These are phyloP conservation scores for Tiliqua scincoides DNA, from an alignment of 2,113 vertebrate species.

Conservation along the genomic window DNA sequence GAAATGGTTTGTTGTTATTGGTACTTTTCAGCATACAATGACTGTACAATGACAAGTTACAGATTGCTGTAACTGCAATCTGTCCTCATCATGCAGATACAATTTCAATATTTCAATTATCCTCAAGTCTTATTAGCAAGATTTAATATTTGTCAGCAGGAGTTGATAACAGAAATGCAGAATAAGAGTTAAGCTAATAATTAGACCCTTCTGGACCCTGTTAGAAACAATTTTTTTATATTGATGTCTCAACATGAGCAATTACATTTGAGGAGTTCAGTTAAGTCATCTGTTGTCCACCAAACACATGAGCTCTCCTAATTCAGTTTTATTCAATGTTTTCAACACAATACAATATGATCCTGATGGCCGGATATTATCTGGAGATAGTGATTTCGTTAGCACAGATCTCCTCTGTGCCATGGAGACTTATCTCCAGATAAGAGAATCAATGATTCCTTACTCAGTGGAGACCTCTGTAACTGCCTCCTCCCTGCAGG, in stretches of 20 bases:
- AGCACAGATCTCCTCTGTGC: too few relatives aligned
- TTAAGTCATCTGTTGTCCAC: slow-evolving; percentile 6
- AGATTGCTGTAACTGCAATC: background rate
- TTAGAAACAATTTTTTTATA: slow-evolving; percentile 21
- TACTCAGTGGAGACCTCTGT: too few relatives aligned
- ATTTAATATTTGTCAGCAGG: slow-evolving; percentile 24
- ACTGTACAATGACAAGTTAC: too few relatives aligned
- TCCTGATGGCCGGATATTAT: background rate
- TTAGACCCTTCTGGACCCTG: slow-evolving; percentile 20
- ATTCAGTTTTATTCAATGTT: slow-evolving; percentile 1
- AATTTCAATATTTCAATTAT: slow-evolving; percentile 1
- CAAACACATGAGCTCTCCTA: background rate
- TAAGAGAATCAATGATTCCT: too few relatives aligned
- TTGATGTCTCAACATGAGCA: slow-evolving; percentile 25
- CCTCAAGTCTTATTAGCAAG: slow-evolving; percentile 23
- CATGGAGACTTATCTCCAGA: too few relatives aligned
- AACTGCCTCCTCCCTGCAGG: too few relatives aligned
- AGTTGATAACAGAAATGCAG: background rate
- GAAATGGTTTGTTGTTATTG: background rate
- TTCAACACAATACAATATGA: background rate
- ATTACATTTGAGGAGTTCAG: slow-evolving; percentile 26
- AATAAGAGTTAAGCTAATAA: background rate
- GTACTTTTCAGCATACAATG: background rate
- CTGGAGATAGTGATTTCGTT: too few relatives aligned
- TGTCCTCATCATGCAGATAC: background rate